phyloP scores from a whole-genome alignment of 2,797 vertebrate genomes.

The Dallia pectoralis region DNA sequence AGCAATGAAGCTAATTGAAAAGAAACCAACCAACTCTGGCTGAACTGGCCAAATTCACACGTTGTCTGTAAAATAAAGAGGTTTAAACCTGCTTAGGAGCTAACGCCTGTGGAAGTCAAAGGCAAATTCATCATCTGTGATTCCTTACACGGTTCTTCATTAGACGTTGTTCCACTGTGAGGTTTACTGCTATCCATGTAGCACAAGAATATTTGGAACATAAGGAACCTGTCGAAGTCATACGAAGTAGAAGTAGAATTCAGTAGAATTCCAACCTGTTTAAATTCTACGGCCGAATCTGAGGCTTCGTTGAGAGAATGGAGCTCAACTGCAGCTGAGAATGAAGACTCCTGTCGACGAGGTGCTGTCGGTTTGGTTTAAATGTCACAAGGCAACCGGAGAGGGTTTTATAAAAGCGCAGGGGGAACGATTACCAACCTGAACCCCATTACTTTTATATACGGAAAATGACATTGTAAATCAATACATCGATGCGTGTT shows the following conservation, averaged over 20 bases:
- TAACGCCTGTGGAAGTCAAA: slow-evolving; percentile 58
- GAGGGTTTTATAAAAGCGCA: background rate
- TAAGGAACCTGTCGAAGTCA: background rate
- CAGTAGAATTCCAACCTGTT: background rate
- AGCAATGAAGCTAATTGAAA: slow-evolving; percentile 54
- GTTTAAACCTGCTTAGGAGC: slow-evolving; percentile 60
- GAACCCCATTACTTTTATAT: background rate
- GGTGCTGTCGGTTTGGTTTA: background rate
- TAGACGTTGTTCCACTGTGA: slow-evolving; percentile 8
- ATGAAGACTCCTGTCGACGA: slow-evolving; percentile 8
- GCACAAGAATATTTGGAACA: background rate
- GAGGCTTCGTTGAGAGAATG: background rate
- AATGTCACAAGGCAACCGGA: background rate
- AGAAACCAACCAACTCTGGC: slow-evolving; percentile 43
- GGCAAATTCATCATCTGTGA: slow-evolving; percentile 40
- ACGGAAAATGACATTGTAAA: background rate
- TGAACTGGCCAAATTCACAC: slow-evolving; percentile 59
- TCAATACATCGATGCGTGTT: background rate
- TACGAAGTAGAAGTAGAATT: background rate
- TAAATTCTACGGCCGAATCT: background rate
- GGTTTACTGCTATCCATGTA: background rate
- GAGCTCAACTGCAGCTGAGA: background rate
- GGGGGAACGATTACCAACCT: background rate
- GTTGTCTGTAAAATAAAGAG: slow-evolving; percentile 43
- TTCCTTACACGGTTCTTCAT: background rate